Base-by-base conservation (phyloP, 2,113 vertebrate species). In the Cettia cetti region DNA sequence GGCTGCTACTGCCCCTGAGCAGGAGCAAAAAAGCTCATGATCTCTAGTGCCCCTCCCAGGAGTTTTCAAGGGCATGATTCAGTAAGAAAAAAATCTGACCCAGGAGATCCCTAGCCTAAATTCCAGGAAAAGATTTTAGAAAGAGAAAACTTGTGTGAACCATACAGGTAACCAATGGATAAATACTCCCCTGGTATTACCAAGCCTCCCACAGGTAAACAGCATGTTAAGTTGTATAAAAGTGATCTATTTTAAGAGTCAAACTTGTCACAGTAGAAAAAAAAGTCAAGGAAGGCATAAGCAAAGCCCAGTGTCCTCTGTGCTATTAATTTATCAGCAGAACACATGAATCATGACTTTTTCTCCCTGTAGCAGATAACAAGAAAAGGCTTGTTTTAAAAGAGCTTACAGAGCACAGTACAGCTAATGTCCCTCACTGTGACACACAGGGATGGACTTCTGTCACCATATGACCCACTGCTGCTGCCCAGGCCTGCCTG, bases 401-500 rank as follows among this genome's bases (percentile, higher is more conserved):
- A 81, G 56, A 84, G 37, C 40, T 50, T 13, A 5, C 26, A 37
- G 24, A 70, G 66, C 30, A 30, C 6, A 54, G 59, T 42, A 50
- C 1, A 86, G 52, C 16, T 39, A 5, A 28, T 16, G 22, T 7
- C 54, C 35, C 45, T 40, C 18, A 2, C 23, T 24, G 31, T 18
- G 18, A 30, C 57, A 37, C 27, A 11, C n/a, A 6, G 35, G 37
- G 59, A 37, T 42, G 49, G 45, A 45, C 45, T 82, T 57, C 6
- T 40, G 69, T 5, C 49, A n/a, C 70, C 2, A 0, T 0, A 7
- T 9, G 45, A 9, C 18, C 26, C 57, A 14, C 30, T 61, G 75
- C 65, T 85, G 2, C 84, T 63, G n/a, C 39, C 74, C 69, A 90
- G 14, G 33, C 13, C 59, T 49, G 81, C 47, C 61, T 53, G 66